Base-by-base conservation (phyloP, 2,797 vertebrate genomes). In the Geotrypetes seraphini region DNA sequence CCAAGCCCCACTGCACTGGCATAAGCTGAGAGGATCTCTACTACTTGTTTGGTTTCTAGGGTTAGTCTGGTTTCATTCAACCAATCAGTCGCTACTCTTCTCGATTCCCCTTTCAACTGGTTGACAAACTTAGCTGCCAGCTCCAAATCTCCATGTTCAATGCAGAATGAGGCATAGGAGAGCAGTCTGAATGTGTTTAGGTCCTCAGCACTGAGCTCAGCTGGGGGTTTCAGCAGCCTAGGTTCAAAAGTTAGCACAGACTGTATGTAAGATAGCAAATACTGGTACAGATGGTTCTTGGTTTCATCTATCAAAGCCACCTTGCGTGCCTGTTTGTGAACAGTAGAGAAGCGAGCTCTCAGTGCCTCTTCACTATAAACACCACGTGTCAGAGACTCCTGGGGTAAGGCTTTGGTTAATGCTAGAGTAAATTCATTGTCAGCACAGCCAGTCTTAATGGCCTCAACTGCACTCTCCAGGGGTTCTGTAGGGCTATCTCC, bases 111-210 rank as follows among this genome's bases (percentile, higher is more conserved):
- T 30, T 73, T 75, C 33, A 99, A 32, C 71, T 97, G 94, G 71
- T 97, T 99, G 33, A 97, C 79, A 25, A 99, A 83, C 46, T 96
- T 98, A 2, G 96, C 95, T 0, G 95, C 95, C 43, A 97, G 61
- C 81, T 99, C 92, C 58, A 99, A 75, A n/a, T 98, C 91, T 1
- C 96, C 96, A 0, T 79, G 92, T 40, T 98, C 96, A 5, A 99
- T 68, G 73, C 92, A 90, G 21, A 90, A 98, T 7, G 86, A 86
- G 3, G 92, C 92, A 0, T 93, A 98, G 1, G 92, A 85, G 16
- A 99, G 72, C 23, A 99, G 73, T 36, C 83, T 95, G 71, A 97
- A 97, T 0, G 92, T 83, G 65, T 91, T 89, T 5, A 92, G 68
- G 60, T 94, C 88, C 2, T 88, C 85, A 0, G 73, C 47, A 32